Percentiles rank a stretch among this genome's conserved stretches.
Evolutionary conservation across 2,797 vertebrate species (phyloP).

Genomic region (Trematomus bernacchii): DNA sequence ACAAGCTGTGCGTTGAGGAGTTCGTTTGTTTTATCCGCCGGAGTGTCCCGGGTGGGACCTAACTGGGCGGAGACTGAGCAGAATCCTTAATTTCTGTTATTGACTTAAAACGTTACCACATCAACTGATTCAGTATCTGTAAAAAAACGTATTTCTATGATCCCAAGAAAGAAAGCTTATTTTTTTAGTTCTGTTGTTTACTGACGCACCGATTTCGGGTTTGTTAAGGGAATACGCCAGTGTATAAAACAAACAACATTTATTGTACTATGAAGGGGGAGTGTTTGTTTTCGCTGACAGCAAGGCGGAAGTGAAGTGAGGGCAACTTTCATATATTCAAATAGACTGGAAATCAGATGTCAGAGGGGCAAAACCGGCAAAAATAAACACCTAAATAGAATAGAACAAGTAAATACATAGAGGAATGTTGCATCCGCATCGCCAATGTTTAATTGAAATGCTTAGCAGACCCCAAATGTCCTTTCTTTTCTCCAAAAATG

Average conservation of each 20-base stretch:
- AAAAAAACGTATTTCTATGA: no score
- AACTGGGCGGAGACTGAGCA: rapidly evolving
- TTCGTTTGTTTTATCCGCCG: background rate
- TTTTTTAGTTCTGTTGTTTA: rapidly evolving
- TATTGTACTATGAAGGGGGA: constrained; percentile 25
- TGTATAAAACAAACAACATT: background rate
- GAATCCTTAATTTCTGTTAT: background rate
- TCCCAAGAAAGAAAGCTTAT: rapidly evolving
- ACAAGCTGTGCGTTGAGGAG: background rate
- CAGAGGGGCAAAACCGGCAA: no score
- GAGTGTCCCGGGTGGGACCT: constrained; percentile 2
- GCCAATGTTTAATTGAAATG: no score
- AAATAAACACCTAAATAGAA: no score
- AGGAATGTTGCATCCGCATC: no score
- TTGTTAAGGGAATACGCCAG: background rate
- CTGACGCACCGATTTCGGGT: rapidly evolving
- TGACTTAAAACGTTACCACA: background rate
- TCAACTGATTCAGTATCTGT: rapidly evolving
- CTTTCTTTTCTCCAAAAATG: no score
- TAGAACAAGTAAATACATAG: no score
- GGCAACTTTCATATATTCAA: no score
- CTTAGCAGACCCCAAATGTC: no score
- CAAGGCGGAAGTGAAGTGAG: constrained; percentile 74
- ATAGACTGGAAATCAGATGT: no score
- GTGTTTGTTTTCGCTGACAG: constrained; percentile 61